These are phyloP conservation scores for Hydriomena furcata DNA, from an alignment of 2,888 invertebrate species.

Conservation along the genomic window DNA sequence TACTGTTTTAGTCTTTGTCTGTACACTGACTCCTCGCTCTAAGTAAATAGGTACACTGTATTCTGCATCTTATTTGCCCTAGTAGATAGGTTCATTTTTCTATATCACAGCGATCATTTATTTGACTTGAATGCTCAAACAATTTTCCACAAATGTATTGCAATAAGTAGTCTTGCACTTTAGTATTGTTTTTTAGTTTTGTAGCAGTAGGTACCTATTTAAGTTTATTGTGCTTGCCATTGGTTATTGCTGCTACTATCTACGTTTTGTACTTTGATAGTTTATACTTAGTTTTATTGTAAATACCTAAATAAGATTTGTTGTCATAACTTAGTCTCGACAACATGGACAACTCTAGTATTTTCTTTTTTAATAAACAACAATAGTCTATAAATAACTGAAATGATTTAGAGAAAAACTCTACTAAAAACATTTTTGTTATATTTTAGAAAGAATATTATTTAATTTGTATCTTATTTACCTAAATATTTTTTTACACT, in stretches of 20 bases:
- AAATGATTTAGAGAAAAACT: too few species aligned
- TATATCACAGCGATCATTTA: too few species aligned
- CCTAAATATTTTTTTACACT: too few species aligned
- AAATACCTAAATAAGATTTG: conserved; percentile 13
- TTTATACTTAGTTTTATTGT: conserved; percentile 1
- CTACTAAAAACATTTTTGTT: too few species aligned
- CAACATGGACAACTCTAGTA: not conserved
- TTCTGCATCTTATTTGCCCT: too few species aligned
- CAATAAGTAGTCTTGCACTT: conserved; percentile 12
- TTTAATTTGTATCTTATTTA: not conserved
- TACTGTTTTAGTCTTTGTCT: too few species aligned
- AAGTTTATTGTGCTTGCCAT: conserved; percentile 19
- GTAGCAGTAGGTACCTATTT: conserved; percentile 4
- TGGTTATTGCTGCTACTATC: conserved; percentile 1
- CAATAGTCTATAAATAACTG: too few species aligned
- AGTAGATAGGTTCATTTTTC: too few species aligned
- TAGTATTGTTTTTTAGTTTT: conserved; percentile 6
- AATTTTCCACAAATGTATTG: not conserved
- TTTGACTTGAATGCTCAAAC: conserved; percentile 28
- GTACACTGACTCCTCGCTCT: too few species aligned
- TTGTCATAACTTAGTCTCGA: not conserved
- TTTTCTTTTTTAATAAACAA: too few species aligned
- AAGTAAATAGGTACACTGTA: too few species aligned
- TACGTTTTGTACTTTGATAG: not conserved
- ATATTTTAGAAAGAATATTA: not conserved